A percentile compares a stretch with the other conserved stretches of the same genome.
Conservation (phyloP, 2,888 invertebrate genomes). For the Psylliodes chrysocephalus region DNA sequence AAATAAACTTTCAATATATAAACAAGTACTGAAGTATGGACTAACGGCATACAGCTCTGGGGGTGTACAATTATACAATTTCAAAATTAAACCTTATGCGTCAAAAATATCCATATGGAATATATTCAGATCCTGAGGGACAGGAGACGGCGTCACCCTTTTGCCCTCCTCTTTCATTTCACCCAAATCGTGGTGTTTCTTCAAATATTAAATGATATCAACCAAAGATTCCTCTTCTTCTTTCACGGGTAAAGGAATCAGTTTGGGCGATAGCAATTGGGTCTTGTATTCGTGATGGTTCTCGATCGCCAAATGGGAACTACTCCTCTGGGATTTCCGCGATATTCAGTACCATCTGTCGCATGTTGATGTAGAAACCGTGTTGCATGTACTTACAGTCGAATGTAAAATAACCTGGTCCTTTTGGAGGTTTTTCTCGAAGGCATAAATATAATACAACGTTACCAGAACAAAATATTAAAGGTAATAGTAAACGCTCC, state of each 20-base stretch:
- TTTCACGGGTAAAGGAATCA: conserved; percentile 72
- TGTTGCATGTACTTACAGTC: conserved; percentile 80
- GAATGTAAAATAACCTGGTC: conserved; percentile 80
- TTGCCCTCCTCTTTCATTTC: conserved; percentile 59
- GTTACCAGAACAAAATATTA: too few relatives aligned
- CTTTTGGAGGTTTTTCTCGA: conserved; percentile 77
- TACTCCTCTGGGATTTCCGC: conserved; percentile 57
- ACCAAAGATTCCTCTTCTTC: conserved; percentile 71
- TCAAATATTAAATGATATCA: conserved; percentile 64
- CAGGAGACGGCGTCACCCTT: conserved; percentile 54
- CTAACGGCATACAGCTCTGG: too few relatives aligned
- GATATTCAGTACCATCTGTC: conserved; percentile 52
- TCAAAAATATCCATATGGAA: conserved; percentile 48
- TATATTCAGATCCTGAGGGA: conserved; percentile 49
- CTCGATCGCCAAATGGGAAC: conserved; percentile 76
- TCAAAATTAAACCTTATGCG: too few relatives aligned
- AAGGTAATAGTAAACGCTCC: too few relatives aligned
- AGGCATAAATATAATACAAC: too few relatives aligned
- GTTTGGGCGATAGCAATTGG: conserved; percentile 76
- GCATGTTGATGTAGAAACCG: conserved; percentile 74
- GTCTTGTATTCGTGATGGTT: conserved; percentile 75
- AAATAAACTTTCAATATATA: too few relatives aligned
- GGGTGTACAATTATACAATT: too few relatives aligned
- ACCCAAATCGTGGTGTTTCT: conserved; percentile 63
- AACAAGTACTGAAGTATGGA: too few relatives aligned